Conservation (phyloP, 1,140 invertebrate species). For the Kradibia gibbosae region DNA sequence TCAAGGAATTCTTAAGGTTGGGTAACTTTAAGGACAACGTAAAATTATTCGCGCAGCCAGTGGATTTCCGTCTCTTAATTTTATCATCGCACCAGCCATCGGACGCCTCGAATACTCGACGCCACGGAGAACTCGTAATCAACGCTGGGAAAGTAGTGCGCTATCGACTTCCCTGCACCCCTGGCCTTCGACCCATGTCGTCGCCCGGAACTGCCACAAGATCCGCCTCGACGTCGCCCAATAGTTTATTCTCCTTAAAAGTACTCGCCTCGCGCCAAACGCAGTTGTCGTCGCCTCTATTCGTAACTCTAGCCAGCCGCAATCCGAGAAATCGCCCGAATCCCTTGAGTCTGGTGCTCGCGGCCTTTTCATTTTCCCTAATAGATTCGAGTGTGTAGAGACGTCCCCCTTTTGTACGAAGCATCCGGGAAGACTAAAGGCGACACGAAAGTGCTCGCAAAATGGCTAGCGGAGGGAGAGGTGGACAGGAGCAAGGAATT, state of each 20-base stretch:
- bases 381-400: background rate
- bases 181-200: background rate
- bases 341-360: background rate
- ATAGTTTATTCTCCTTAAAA: background rate
- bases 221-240: background rate
- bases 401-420: no score
- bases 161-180: background rate
- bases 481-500: no score
- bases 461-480: no score
- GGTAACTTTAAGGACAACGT: no score
- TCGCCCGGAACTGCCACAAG: background rate
- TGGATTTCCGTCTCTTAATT: background rate
- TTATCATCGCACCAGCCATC: background rate
- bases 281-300: no score
- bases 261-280: no score
- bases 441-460: no score
- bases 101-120: background rate
- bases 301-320: no score
- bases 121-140: background rate
- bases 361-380: background rate
- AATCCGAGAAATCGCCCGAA: no score
- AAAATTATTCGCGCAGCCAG: background rate
- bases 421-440: no score
- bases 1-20: no score
- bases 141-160: background rate